phyloP scores from a whole-genome alignment of 2,113 vertebrate genomes.

The Caranx ignobilis region DNA sequence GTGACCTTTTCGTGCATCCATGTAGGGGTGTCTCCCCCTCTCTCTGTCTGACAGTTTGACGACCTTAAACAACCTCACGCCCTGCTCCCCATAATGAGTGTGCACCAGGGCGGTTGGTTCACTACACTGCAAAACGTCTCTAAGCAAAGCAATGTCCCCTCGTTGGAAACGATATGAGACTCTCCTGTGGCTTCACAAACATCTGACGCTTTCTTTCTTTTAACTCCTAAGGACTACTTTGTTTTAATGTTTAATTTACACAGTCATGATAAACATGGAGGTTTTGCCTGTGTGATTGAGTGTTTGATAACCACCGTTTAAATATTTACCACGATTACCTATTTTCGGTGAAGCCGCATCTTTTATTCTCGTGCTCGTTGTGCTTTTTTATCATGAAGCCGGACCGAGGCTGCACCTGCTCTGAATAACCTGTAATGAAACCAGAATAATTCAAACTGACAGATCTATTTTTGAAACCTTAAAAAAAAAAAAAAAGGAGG shows the following conservation, averaged over 20 bases:
- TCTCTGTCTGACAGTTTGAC: slow-evolving; percentile 24
- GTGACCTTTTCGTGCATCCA: neutral
- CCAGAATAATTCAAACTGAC: neutral
- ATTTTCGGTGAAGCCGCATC: no score
- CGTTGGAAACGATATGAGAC: slow-evolving; percentile 47
- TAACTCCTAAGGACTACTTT: neutral
- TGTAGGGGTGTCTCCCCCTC: neutral
- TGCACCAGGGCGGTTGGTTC: slow-evolving; percentile 37
- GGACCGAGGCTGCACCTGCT: neutral
- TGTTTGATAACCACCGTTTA: no score
- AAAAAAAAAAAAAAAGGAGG: neutral
- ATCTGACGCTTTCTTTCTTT: slow-evolving; percentile 23
- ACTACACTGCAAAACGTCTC: slow-evolving; percentile 46
- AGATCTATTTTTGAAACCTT: neutral
- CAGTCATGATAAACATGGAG: neutral
- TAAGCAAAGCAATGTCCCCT: slow-evolving; percentile 59
- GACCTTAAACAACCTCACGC: slow-evolving; percentile 56
- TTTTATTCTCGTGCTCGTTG: no score
- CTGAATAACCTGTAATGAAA: neutral
- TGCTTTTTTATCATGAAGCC: neutral
- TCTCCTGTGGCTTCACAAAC: slow-evolving; percentile 25
- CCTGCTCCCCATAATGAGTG: slow-evolving; percentile 13
- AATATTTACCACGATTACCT: no score
- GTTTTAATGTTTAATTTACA: slow-evolving; percentile 24
- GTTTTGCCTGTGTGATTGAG: neutral